Evolutionary conservation across 2,888 invertebrate species (phyloP).

Genomic region (Pyralis farinalis): DNA sequence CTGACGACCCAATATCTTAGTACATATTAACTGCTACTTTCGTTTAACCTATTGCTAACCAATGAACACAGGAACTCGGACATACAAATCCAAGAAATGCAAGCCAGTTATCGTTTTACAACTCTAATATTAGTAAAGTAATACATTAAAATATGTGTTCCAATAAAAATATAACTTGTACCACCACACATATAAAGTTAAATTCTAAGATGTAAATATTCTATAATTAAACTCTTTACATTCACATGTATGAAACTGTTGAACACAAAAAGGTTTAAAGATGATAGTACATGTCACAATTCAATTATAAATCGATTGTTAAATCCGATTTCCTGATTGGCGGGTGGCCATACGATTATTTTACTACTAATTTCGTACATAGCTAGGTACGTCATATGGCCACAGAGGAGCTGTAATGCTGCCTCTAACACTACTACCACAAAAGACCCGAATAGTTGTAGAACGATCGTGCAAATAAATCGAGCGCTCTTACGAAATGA

Average conservation of each 20-base stretch:
- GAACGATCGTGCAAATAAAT: too few species aligned
- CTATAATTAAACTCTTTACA: too few species aligned
- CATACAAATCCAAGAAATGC: constrained; percentile 53
- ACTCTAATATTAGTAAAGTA: constrained; percentile 12
- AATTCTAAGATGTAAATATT: too few species aligned
- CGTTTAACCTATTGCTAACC: constrained; percentile 45
- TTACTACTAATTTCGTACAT: constrained; percentile 1
- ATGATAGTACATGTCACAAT: constrained; percentile 2
- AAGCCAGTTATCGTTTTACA: constrained; percentile 31
- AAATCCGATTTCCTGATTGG: too few species aligned
- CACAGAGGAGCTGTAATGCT: neutral
- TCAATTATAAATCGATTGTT: too few species aligned
- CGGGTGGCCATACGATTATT: too few species aligned
- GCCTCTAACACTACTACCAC: neutral
- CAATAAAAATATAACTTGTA: neutral
- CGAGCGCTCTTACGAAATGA: too few species aligned
- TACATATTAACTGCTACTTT: constrained; percentile 29
- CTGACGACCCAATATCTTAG: constrained; percentile 32
- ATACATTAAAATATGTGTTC: constrained; percentile 7
- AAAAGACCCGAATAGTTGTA: too few species aligned
- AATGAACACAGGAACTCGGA: constrained; percentile 71
- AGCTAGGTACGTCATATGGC: constrained; percentile 1
- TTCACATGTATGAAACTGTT: too few species aligned
- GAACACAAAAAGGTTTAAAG: neutral
- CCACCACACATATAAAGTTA: neutral